phyloP scores from a whole-genome alignment of 2,888 invertebrate genomes.

The Papilio elwesi region DNA sequence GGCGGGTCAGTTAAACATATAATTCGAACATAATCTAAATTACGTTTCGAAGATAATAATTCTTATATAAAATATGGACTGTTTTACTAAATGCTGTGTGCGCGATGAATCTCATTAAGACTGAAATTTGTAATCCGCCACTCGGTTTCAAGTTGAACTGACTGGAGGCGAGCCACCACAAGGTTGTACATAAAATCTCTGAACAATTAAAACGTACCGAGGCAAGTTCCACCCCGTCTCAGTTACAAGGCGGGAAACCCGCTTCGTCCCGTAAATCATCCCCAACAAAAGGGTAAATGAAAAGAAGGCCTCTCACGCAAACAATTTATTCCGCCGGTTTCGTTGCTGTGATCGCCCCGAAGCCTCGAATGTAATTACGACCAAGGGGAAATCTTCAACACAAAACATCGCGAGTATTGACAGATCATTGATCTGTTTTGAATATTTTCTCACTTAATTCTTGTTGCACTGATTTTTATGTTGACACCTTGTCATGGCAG shows the following conservation, averaged over 20 bases:
- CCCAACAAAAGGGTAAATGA: slow-evolving; percentile 43
- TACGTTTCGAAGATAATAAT: too few relatives aligned
- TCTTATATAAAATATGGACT: not conserved
- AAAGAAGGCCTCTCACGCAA: slow-evolving; percentile 41
- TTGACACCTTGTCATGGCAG: too few relatives aligned
- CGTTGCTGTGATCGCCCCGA: slow-evolving; percentile 23
- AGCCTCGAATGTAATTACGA: slow-evolving; percentile 12
- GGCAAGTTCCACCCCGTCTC: slow-evolving; percentile 3
- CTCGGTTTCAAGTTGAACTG: slow-evolving; percentile 5
- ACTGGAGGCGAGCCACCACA: slow-evolving; percentile 11
- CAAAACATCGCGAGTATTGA: slow-evolving; percentile 22
- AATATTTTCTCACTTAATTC: slow-evolving; percentile 10
- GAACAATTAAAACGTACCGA: slow-evolving; percentile 33
- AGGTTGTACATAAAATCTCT: slow-evolving; percentile 29
- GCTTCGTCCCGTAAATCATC: slow-evolving; percentile 43
- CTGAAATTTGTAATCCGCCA: slow-evolving; percentile 10
- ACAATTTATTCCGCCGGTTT: slow-evolving; percentile 43
- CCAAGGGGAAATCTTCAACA: slow-evolving; percentile 15
- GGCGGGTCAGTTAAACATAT: too few relatives aligned
- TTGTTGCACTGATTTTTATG: not conserved
- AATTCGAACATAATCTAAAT: too few relatives aligned
- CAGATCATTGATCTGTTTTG: slow-evolving; percentile 17
- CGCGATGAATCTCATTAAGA: slow-evolving; percentile 19
- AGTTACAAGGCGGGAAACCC: slow-evolving; percentile 33
- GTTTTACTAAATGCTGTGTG: slow-evolving; percentile 10